Percentiles rank a stretch among this genome's conserved stretches.
Evolutionary conservation across 1,140 invertebrate species (phyloP).

Genomic region (Leptopilina boulardi): DNA sequence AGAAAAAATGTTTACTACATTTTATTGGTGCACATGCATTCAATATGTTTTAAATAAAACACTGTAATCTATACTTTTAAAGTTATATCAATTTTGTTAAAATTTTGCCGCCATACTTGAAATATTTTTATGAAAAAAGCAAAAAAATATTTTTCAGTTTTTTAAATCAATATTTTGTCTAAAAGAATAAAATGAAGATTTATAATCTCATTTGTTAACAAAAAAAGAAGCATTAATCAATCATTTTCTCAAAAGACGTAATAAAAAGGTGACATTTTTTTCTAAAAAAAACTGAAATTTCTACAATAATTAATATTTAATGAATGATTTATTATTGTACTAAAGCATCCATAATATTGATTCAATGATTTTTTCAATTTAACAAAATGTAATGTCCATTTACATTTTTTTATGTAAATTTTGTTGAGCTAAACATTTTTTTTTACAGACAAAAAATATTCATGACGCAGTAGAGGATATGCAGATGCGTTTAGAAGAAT

Average conservation of each 20-base stretch:
- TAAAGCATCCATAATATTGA: not conserved
- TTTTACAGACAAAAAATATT: slow-evolving; percentile 55
- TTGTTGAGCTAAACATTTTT: not conserved
- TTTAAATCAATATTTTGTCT: too few relatives aligned
- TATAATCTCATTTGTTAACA: too few relatives aligned
- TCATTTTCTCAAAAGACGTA: too few relatives aligned
- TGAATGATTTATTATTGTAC: not conserved
- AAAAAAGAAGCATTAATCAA: too few relatives aligned
- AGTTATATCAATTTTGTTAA: not conserved
- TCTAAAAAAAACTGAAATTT: not conserved
- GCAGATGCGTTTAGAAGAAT: slow-evolving; percentile 62
- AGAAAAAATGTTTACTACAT: not conserved
- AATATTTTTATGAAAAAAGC: too few relatives aligned
- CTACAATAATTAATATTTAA: not conserved
- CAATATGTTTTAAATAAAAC: not conserved
- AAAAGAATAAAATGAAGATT: too few relatives aligned
- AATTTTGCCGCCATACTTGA: not conserved
- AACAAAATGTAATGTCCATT: not conserved
- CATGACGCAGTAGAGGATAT: slow-evolving; percentile 61
- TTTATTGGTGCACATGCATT: not conserved
- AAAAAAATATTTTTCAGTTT: too few relatives aligned
- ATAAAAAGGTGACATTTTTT: too few relatives aligned
- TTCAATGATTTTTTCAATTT: not conserved
- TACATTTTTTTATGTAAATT: not conserved
- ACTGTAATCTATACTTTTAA: too few relatives aligned